Conservation (phyloP, 2,888 invertebrate genomes). For the Lasioglossum vierecki region DNA sequence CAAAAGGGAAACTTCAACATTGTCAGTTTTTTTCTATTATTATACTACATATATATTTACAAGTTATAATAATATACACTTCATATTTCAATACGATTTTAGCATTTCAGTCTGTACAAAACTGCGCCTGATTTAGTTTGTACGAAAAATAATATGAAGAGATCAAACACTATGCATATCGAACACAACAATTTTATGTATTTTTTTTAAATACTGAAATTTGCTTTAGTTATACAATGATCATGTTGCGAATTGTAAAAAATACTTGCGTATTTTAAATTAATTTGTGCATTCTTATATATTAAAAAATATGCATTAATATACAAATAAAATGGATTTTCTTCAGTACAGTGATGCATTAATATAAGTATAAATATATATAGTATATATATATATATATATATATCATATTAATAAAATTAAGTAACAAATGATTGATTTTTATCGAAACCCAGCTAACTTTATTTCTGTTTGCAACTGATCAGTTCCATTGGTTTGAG, state of each 20-base stretch:
- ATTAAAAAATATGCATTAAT: not conserved
- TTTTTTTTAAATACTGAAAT: not conserved
- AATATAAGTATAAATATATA: not conserved
- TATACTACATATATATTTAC: slow-evolving; percentile 2
- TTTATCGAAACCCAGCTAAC: not conserved
- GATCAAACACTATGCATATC: not conserved
- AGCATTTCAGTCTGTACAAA: slow-evolving; percentile 2
- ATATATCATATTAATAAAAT: not conserved
- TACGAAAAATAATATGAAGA: not conserved
- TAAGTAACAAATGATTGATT: not conserved
- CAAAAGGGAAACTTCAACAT: not conserved
- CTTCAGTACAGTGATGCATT: not conserved
- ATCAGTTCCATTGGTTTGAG: not conserved
- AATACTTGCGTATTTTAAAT: slow-evolving; percentile 3
- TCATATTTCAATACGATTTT: not conserved
- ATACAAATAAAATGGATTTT: not conserved
- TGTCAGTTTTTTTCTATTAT: not conserved
- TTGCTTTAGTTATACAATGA: not conserved
- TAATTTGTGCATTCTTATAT: slow-evolving; percentile 5
- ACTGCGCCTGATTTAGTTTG: slow-evolving; percentile 8
- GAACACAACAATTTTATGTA: not conserved
- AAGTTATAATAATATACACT: not conserved
- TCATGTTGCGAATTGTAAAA: slow-evolving; percentile 7
- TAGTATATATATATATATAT: not conserved
- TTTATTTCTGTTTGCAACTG: not conserved